phyloP scores from a whole-genome alignment of 2,113 vertebrate genomes.

The Muntiacus muntjak region DNA sequence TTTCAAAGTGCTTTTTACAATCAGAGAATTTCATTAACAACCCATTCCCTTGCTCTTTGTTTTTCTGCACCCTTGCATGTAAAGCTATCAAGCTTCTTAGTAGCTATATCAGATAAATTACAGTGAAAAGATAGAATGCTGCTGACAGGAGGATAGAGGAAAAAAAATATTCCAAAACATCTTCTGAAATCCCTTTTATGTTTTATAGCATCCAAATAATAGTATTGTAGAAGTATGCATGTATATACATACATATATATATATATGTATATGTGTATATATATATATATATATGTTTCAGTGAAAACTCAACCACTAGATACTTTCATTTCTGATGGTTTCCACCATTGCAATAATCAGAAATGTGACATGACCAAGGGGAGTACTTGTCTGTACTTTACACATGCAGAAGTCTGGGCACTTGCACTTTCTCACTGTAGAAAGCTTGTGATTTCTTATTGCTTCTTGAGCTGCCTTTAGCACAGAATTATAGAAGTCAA shows the following conservation, averaged over 20 bases:
- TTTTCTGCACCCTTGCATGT: slow-evolving; percentile 44
- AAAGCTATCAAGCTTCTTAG: slow-evolving; percentile 53
- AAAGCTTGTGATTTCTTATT: slow-evolving; percentile 37
- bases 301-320: background rate
- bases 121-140: slow-evolving; percentile 55
- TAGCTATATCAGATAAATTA: slow-evolving; percentile 56
- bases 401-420: background rate
- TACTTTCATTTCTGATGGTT: slow-evolving; percentile 2
- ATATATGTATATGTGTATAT: background rate
- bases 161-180: background rate
- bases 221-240: background rate
- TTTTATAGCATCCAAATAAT: background rate
- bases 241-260: background rate
- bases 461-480: background rate
- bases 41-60: slow-evolving; percentile 31
- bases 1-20: slow-evolving; percentile 63
- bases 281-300: background rate
- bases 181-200: slow-evolving; percentile 42
- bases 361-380: background rate
- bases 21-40: slow-evolving; percentile 69
- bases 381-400: background rate
- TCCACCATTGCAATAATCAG: background rate
- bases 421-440: background rate
- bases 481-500: slow-evolving; percentile 29
- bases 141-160: background rate